Base-by-base conservation (phyloP, 2,113 vertebrate species). In the Oreotrochilus melanogaster region DNA sequence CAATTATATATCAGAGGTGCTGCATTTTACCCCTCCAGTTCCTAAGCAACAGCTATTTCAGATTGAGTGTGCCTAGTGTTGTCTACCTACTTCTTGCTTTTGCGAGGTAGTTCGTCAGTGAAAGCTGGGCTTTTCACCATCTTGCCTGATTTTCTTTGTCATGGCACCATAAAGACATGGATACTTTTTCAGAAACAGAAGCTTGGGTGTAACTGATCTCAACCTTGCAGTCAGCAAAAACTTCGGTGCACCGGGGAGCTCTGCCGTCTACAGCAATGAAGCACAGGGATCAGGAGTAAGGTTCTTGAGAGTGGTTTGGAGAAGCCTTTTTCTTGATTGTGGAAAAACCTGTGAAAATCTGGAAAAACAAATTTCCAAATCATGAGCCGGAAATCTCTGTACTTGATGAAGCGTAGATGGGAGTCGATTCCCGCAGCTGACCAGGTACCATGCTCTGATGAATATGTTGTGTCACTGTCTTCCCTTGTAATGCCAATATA, bases 41-140 rank as follows among this genome's bases (percentile, higher is more conserved):
- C 88, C 98, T 97, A 98, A 97, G 98, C 98, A 97, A 98, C 97
- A 97, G 94, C 96, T 97, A 96, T 97, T 98, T 93, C 96, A 97
- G 97, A 96, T 86, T 91, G 97, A 97, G 92, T 82, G 97, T 60
- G 74, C 96, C 95, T 97, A 96, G 93, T 95, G 94, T 82, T 96
- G 91, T 88, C 93, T 97, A 94, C 95, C 92, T 96, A 94, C 95
- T 97, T 37, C 81, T 90, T 91, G 92, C 95, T 88, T 79, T 84
- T 91, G 86, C 7, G 64, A 97, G 95, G 88, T 89, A 80, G 94
- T 95, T 96, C 22, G 54, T 92, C 64, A 19, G 93, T 30, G 76
- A 61, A 11, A 70, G 86, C 92, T 3, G 3, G 76, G 92, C 78
- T 89, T 78, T n/a, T 73, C 53, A 2, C 78, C 75, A 1, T 56